These are phyloP conservation scores for Celastrina argiolus DNA, from an alignment of 2,888 invertebrate species.

Conservation along the genomic window DNA sequence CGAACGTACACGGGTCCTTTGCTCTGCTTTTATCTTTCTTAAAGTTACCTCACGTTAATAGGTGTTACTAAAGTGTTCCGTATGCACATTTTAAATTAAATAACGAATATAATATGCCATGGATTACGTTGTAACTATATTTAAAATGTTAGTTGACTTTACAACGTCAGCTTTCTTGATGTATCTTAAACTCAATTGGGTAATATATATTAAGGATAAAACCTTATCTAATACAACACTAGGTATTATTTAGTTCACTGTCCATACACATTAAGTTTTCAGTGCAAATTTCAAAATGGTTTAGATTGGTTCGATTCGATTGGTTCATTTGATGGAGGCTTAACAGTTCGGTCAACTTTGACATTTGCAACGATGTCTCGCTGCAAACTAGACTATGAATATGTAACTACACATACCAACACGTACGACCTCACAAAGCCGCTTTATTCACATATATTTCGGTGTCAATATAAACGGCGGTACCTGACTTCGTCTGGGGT, in stretches of 20 bases:
- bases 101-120: not conserved
- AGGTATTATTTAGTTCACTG: too few relatives aligned
- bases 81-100: not conserved
- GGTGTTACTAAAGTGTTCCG: conserved; percentile 3
- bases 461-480: not conserved
- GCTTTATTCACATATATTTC: not conserved
- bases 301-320: too few relatives aligned
- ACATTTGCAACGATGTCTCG: too few relatives aligned
- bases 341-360: too few relatives aligned
- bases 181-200: not conserved
- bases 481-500: conserved; percentile 34
- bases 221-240: too few relatives aligned
- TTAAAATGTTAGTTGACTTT: conserved; percentile 3
- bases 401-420: too few relatives aligned
- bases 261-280: too few relatives aligned
- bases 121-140: not conserved
- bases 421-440: not conserved
- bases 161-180: not conserved
- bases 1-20: conserved; percentile 31
- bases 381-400: too few relatives aligned
- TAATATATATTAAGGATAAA: not conserved
- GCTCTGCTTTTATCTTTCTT: conserved; percentile 29
- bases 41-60: conserved; percentile 23
- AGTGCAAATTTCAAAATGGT: too few relatives aligned
- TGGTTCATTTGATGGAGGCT: too few relatives aligned